Evolutionary conservation across 2,797 vertebrate genomes (phyloP).

Genomic region (Chloroceryle amazona): DNA sequence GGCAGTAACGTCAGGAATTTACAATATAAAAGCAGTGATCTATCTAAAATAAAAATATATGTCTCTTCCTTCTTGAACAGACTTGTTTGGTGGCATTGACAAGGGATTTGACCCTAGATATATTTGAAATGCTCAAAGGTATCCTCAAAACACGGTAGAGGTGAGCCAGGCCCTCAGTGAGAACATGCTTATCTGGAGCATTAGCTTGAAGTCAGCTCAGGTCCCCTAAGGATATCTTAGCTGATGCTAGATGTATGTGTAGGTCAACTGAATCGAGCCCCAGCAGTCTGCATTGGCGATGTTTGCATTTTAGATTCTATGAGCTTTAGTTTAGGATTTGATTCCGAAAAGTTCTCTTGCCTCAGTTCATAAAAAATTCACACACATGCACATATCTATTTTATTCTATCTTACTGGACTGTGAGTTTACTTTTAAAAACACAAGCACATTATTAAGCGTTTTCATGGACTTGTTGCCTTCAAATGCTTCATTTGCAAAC

Average conservation of each 20-base stretch:
- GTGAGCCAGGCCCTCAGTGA: neutral
- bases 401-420: neutral
- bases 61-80: neutral
- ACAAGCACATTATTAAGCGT: neutral
- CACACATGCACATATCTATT: too few relatives aligned
- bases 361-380: neutral
- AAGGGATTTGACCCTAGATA: neutral
- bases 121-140: neutral
- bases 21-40: neutral
- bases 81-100: neutral
- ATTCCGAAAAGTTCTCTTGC: neutral
- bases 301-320: neutral
- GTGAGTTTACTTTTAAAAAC: neutral
- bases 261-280: neutral
- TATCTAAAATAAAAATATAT: neutral
- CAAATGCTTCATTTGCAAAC: neutral
- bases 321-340: neutral
- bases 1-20: neutral
- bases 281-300: too few relatives aligned
- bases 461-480: neutral
- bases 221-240: neutral
- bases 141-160: neutral
- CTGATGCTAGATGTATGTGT: rapidly evolving
- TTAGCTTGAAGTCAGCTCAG: neutral
- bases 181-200: rapidly evolving